Conservation (phyloP, 1,140 invertebrate genomes). For the Hylaeus volcanicus region DNA sequence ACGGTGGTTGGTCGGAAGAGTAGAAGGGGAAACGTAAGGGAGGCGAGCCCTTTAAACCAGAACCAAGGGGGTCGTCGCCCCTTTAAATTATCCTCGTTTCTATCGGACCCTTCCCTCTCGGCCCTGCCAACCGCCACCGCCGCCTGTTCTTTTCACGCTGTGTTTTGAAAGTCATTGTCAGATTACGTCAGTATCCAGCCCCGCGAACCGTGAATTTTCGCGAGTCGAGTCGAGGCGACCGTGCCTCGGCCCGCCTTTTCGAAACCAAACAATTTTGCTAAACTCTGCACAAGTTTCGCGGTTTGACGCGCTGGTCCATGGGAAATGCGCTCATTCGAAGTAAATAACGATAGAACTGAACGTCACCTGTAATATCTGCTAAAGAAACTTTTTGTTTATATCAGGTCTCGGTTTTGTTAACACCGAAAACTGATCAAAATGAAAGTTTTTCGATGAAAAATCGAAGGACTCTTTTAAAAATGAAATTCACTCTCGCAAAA, state of each 20-base stretch:
- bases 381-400: too few relatives aligned
- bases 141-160: conserved; percentile 29
- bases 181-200: conserved; percentile 35
- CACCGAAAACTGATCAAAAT: too few relatives aligned
- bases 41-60: conserved; percentile 68
- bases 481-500: too few relatives aligned
- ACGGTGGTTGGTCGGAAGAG: conserved; percentile 5
- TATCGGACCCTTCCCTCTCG: conserved; percentile 40
- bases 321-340: too few relatives aligned
- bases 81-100: conserved; percentile 63
- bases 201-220: conserved; percentile 16
- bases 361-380: too few relatives aligned
- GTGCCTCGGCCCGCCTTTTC: not conserved
- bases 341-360: too few relatives aligned
- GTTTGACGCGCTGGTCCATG: too few relatives aligned
- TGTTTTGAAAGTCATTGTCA: conserved; percentile 55
- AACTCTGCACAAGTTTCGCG: too few relatives aligned
- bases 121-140: conserved; percentile 1
- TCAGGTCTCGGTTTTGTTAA: too few relatives aligned
- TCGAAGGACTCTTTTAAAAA: too few relatives aligned
- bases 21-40: conserved; percentile 8
- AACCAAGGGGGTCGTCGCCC: conserved; percentile 65
- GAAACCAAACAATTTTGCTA: not conserved
- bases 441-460: too few relatives aligned
- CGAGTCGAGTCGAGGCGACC: not conserved